These are phyloP conservation scores for Gobius niger DNA, from an alignment of 2,113 vertebrate genomes.

Conservation along the genomic window DNA sequence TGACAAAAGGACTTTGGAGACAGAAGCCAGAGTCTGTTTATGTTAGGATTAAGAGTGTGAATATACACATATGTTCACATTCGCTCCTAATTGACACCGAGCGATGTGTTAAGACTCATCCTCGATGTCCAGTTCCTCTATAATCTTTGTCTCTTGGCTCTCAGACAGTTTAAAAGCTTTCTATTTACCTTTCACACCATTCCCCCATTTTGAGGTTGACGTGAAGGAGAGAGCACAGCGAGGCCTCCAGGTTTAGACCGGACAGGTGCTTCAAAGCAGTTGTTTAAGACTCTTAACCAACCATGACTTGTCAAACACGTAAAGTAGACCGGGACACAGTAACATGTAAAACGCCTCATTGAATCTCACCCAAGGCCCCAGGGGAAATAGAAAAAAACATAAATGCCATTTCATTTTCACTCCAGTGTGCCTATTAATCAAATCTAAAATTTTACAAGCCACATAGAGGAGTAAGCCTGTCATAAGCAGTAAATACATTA, in stretches of 20 bases:
- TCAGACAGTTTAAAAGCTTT: conserved; percentile 77
- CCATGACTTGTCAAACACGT: conserved; percentile 68
- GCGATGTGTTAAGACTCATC: conserved; percentile 27
- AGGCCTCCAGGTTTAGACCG: conserved; percentile 48
- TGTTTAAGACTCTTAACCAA: conserved; percentile 66
- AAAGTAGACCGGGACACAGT: conserved; percentile 48
- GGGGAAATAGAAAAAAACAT: conserved; percentile 43
- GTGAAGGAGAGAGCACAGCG: conserved; percentile 22
- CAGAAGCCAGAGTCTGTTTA: conserved; percentile 45
- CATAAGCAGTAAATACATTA: conserved; percentile 52
- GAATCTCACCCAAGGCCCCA: conserved; percentile 49
- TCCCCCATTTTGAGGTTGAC: conserved; percentile 53
- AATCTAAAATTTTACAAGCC: conserved; percentile 48
- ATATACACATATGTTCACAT: conserved; percentile 9
- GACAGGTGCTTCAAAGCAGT: conserved; percentile 69
- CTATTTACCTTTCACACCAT: conserved; percentile 76
- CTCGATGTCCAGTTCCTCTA: conserved; percentile 47
- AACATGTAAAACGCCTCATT: conserved; percentile 66
- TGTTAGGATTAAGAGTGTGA: conserved; percentile 7
- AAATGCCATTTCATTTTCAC: conserved; percentile 26
- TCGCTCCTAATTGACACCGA: conserved; percentile 7
- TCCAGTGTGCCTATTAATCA: conserved; percentile 59
- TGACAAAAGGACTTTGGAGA: conserved; percentile 25
- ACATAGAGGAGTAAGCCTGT: conserved; percentile 53
- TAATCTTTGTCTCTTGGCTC: conserved; percentile 69